Conservation (phyloP, 2,888 invertebrate genomes). For the Lysandra coridon region DNA sequence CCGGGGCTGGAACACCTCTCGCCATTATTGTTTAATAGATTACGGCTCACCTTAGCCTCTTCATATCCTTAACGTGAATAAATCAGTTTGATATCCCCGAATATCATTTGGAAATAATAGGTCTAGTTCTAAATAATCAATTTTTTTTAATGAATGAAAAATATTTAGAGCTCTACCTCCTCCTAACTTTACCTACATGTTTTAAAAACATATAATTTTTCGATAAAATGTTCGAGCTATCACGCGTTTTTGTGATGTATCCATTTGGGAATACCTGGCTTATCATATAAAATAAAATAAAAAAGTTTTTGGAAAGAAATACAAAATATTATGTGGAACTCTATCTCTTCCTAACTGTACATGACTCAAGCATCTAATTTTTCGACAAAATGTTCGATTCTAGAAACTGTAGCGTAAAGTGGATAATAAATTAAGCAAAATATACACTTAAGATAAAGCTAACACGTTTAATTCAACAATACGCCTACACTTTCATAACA, state of each 20-base stretch:
- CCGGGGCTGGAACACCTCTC: slow-evolving; percentile 43
- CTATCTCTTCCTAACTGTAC: background rate
- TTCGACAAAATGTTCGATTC: background rate
- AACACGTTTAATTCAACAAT: background rate
- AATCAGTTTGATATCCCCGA: slow-evolving; percentile 31
- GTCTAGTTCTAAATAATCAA: background rate
- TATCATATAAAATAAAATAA: too few species aligned
- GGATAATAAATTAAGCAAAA: slow-evolving; percentile 4
- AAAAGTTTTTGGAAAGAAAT: background rate
- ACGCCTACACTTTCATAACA: slow-evolving; percentile 27
- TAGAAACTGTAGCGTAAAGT: background rate
- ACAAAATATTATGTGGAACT: background rate
- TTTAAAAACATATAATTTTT: background rate
- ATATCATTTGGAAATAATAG: background rate
- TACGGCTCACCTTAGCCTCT: slow-evolving; percentile 56
- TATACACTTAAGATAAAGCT: background rate
- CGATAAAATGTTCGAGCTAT: background rate
- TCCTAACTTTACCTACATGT: background rate
- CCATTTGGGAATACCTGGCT: too few species aligned
- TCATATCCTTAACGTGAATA: slow-evolving; percentile 48
- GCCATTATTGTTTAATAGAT: slow-evolving; percentile 68
- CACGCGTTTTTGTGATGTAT: too few species aligned
- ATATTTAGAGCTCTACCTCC: too few species aligned
- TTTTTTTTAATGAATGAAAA: too few species aligned
- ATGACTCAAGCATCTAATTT: background rate